These are phyloP conservation scores for Lepidothrix coronata DNA, from an alignment of 2,113 vertebrate species.

Conservation along the genomic window DNA sequence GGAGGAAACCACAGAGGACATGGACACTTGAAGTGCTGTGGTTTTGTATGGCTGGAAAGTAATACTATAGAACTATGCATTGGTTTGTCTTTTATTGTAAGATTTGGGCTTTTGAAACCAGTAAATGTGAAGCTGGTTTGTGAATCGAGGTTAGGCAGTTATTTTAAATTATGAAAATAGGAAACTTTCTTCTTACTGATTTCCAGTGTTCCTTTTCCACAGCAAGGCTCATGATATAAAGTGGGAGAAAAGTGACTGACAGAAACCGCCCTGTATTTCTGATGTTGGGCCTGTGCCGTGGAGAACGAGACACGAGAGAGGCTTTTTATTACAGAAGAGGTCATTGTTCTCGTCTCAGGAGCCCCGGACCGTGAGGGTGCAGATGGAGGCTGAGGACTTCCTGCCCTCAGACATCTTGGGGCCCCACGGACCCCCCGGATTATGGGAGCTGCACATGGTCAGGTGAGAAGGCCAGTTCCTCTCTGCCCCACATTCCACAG, in stretches of 20 bases:
- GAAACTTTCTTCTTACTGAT: background rate
- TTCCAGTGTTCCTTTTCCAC: background rate
- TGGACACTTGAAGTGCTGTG: slow-evolving; percentile 19
- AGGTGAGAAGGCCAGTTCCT: background rate
- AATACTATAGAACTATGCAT: background rate
- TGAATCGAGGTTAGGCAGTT: background rate
- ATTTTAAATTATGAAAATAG: background rate
- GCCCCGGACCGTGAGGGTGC: background rate
- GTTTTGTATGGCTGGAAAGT: background rate
- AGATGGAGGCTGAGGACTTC: background rate
- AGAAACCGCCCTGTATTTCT: background rate
- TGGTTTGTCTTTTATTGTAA: background rate
- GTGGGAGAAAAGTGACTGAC: background rate
- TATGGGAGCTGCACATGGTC: rapidly evolving
- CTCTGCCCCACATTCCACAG: background rate
- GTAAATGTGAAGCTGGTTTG: background rate
- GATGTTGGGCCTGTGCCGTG: background rate
- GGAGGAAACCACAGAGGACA: background rate
- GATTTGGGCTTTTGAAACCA: background rate
- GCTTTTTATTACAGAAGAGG: background rate
- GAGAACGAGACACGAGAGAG: background rate
- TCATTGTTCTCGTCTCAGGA: background rate
- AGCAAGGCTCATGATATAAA: background rate
- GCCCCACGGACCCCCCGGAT: rapidly evolving
- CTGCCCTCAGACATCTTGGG: background rate